phyloP scores from a whole-genome alignment of 2,797 vertebrate genomes.

The Pteropus rufus region DNA sequence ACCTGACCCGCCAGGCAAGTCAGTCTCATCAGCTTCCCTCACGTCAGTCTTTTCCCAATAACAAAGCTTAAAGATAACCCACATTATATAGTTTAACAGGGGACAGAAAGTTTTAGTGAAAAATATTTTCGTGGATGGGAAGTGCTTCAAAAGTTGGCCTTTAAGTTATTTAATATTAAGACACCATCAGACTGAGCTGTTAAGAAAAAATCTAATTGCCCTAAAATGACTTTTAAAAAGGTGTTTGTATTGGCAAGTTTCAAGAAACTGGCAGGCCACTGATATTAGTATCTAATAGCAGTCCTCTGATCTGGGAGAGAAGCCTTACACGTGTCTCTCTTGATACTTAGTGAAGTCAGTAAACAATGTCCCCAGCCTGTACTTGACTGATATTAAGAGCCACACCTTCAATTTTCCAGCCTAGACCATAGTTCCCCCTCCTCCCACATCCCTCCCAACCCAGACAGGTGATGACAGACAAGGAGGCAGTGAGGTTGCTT shows the following conservation, averaged over 20 bases:
- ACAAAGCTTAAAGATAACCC: not conserved
- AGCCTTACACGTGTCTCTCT: not conserved
- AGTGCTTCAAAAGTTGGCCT: not conserved
- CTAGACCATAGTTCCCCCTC: not conserved
- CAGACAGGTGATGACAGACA: conserved; percentile 50
- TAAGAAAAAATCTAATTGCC: not conserved
- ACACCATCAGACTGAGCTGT: not conserved
- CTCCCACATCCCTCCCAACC: not conserved
- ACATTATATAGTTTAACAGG: not conserved
- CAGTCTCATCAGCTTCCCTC: not conserved
- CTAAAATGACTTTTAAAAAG: not conserved
- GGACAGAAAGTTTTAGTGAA: not conserved
- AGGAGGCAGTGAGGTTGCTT: conserved; percentile 67
- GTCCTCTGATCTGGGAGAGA: not conserved
- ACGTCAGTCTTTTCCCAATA: not conserved
- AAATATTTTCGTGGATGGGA: not conserved
- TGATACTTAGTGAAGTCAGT: not conserved
- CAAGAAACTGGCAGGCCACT: not conserved
- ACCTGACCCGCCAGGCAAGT: not conserved
- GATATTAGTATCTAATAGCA: not conserved
- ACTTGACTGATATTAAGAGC: conserved; percentile 49
- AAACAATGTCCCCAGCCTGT: conserved; percentile 29
- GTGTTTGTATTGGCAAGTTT: not conserved
- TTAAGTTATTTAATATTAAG: not conserved
- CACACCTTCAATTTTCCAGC: conserved; percentile 70